Evolutionary conservation across 1,140 invertebrate genomes (phyloP), one percentile per base, ranked within the genome.

Genomic region (Lutraria rhynchaena): DNA sequence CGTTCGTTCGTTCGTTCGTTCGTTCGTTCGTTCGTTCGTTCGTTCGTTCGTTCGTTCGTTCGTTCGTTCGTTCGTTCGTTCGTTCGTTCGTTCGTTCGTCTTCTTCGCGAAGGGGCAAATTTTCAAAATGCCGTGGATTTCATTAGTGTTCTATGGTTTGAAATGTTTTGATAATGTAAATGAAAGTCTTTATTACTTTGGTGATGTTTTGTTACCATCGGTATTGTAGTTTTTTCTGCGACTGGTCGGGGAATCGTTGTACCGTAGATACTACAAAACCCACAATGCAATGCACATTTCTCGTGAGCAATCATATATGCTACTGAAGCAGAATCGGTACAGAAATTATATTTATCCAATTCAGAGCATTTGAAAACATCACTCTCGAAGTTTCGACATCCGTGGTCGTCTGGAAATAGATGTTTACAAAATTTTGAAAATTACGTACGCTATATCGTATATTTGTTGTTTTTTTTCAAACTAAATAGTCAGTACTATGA

Each of bases 331-430:
- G 5, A 7, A 17, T 69, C 65, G 5, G 41, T 49, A 27, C 65
- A 69, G 65, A 69, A 69, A n/a, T 69, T 49, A 27, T 41, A 69
- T 51, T 31, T 69, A 4, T 33, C 4, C 0, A 69, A 31, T 17
- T 69, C 65, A 15, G 65, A 5, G 11, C 65, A 69, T 46, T 49
- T 46, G n/a, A 69, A 69, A 2, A 15, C 19, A 4, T 13, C 65
- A 31, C 41, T 51, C 9, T 69, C 65, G 13, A n/a, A 13, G 44
- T 51, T 19, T 11, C 4, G 4, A 27, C 65, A 46, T 15, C 19
- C 35, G 31, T 37, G 65, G 51, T 44, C 27, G n/a, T n/a, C n/a
- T n/a, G n/a, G n/a, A n/a, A n/a, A n/a, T n/a, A n/a, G n/a, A 1
- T 4, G 51, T n/a, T 3, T 4, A n/a, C 1, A 53, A 9, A 53